Percentiles rank a stretch among this genome's conserved stretches.
These are phyloP conservation scores for Salminus brasiliensis DNA, from an alignment of 2,113 vertebrate species.

Conservation along the genomic window DNA sequence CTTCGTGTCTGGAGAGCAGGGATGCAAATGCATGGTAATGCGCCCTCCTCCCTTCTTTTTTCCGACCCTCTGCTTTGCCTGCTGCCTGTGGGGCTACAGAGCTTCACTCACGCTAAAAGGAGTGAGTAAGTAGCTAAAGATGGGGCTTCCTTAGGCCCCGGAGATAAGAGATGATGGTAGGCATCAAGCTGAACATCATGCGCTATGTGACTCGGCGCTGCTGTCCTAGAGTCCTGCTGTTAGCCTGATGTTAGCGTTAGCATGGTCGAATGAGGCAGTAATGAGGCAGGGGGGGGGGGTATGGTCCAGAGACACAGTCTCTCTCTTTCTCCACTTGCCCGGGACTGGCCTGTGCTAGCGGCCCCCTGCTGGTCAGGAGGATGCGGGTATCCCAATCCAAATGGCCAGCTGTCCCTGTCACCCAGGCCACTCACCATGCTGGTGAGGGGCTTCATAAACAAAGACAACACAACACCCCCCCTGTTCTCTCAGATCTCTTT, in stretches of 20 bases:
- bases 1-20: conserved; percentile 63
- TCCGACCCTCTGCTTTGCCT: background rate
- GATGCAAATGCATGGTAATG: conserved; percentile 73
- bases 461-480: conserved; percentile 60
- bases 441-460: conserved; percentile 77
- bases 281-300: conserved; percentile 71
- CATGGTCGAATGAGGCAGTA: conserved; percentile 58
- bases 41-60: conserved; percentile 42
- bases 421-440: conserved; percentile 72
- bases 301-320: conserved; percentile 62
- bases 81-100: background rate
- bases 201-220: conserved; percentile 3
- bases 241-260: conserved; percentile 5
- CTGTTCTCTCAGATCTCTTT: conserved; percentile 53
- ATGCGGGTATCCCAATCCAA: conserved; percentile 78
- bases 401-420: conserved; percentile 77
- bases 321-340: conserved; percentile 62
- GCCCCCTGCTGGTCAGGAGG: conserved; percentile 80
- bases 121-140: background rate
- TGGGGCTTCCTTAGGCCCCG: background rate
- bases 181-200: background rate
- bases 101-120: background rate
- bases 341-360: conserved; percentile 34
- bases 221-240: background rate
- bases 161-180: background rate